Conservation (phyloP, 1,140 invertebrate species). For the Eupeodes corollae region DNA sequence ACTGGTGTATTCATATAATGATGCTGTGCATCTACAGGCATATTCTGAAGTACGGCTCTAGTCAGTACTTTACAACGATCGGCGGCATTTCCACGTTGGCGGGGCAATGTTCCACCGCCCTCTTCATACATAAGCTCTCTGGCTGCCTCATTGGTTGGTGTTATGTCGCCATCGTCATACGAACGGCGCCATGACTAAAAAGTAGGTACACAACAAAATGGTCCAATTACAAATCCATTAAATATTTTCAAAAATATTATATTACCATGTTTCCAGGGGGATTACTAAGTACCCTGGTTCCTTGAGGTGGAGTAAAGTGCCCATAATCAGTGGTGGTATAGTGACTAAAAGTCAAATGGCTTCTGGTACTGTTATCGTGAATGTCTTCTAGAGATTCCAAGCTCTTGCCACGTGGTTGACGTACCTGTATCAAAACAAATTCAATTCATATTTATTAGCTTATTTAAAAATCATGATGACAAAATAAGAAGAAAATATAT, state of each 20-base stretch:
- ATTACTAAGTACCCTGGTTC: constrained; percentile 38
- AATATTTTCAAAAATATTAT: no score
- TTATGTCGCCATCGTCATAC: constrained; percentile 81
- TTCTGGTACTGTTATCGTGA: constrained; percentile 44
- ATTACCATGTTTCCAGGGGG: constrained; percentile 6
- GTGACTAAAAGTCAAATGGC: constrained; percentile 47
- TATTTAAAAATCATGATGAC: no score
- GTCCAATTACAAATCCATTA: neutral
- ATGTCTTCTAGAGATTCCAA: constrained; percentile 68
- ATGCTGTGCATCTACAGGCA: constrained; percentile 32
- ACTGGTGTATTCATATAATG: constrained; percentile 34
- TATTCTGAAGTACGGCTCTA: constrained; percentile 28
- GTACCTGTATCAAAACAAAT: constrained; percentile 30
- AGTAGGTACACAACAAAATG: neutral
- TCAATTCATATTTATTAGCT: no score
- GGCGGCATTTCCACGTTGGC: constrained; percentile 40
- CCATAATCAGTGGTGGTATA: constrained; percentile 35
- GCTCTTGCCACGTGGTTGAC: constrained; percentile 67
- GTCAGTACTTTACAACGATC: constrained; percentile 19
- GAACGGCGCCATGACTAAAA: constrained; percentile 56
- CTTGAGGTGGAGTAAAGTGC: constrained; percentile 36
- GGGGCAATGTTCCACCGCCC: constrained; percentile 71
- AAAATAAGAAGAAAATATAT: neutral
- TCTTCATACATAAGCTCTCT: constrained; percentile 40
- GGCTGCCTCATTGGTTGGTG: constrained; percentile 70